Evolutionary conservation across 2,113 vertebrate genomes (phyloP).

Genomic region (Ailuropoda melanoleuca): DNA sequence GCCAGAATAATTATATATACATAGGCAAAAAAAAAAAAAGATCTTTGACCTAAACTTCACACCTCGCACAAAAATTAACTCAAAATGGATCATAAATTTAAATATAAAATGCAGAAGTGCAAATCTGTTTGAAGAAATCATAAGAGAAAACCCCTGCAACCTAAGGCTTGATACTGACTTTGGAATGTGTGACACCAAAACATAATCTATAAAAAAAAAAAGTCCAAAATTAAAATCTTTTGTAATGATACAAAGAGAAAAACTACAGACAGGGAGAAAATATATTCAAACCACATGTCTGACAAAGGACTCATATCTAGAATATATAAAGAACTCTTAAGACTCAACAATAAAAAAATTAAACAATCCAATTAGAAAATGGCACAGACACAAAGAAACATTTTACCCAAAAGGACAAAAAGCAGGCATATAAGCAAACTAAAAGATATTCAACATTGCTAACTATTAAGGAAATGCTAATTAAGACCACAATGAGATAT

Average conservation of each 20-base stretch:
- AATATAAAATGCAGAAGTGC: neutral
- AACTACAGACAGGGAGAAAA: neutral
- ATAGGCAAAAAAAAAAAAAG: neutral
- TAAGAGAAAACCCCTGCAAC: neutral
- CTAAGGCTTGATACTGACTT: neutral
- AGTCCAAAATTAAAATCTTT: neutral
- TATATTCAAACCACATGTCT: neutral
- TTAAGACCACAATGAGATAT: neutral
- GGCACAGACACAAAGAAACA: neutral
- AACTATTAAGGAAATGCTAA: neutral
- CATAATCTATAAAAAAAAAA: neutral
- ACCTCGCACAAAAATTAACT: neutral
- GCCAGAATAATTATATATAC: neutral
- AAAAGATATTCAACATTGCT: neutral
- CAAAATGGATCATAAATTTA: neutral
- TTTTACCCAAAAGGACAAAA: neutral
- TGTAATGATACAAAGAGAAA: neutral
- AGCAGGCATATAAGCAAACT: neutral
- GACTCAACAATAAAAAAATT: neutral
- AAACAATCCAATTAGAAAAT: neutral
- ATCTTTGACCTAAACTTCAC: neutral
- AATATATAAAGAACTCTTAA: neutral
- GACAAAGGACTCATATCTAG: neutral
- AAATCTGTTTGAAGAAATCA: neutral
- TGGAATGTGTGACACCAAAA: neutral